A percentile compares a stretch with the other conserved stretches of the same genome.
phyloP scores from a whole-genome alignment of 2,888 invertebrate species.

The Xanthia icteritia region DNA sequence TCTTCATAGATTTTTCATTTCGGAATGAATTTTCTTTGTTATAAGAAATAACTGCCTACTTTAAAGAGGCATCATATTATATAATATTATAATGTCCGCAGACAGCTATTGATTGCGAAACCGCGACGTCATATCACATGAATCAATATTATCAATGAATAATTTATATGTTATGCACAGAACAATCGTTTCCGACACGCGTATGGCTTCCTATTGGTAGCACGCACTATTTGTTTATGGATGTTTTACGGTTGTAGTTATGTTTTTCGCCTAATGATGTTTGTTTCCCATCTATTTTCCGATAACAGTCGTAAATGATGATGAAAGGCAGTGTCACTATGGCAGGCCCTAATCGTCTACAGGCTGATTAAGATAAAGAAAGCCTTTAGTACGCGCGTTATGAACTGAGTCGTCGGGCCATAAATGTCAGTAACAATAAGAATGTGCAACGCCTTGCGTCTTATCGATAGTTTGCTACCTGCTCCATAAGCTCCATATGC shows the following conservation, averaged over 20 bases:
- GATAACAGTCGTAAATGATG: background rate
- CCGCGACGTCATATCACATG: constrained; percentile 30
- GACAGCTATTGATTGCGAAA: constrained; percentile 43
- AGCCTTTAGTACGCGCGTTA: no score
- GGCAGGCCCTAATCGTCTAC: background rate
- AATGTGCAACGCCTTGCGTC: no score
- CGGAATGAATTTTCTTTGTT: background rate
- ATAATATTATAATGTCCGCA: constrained; percentile 9
- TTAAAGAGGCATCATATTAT: background rate
- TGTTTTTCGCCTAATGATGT: background rate
- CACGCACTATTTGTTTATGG: constrained; percentile 23
- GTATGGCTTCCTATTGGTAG: constrained; percentile 40
- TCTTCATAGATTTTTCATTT: no score
- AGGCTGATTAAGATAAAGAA: background rate
- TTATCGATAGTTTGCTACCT: no score
- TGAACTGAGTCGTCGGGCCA: no score
- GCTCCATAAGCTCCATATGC: no score
- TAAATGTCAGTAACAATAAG: background rate
- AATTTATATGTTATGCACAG: constrained; percentile 67
- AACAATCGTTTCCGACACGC: constrained; percentile 62
- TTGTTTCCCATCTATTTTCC: background rate
- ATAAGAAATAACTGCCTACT: constrained; percentile 5
- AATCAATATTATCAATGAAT: constrained; percentile 70
- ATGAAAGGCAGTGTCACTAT: background rate
- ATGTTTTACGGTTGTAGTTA: background rate